Evolutionary conservation across 2,797 vertebrate genomes (phyloP).

Genomic region (Cyprinodon diabolis): DNA sequence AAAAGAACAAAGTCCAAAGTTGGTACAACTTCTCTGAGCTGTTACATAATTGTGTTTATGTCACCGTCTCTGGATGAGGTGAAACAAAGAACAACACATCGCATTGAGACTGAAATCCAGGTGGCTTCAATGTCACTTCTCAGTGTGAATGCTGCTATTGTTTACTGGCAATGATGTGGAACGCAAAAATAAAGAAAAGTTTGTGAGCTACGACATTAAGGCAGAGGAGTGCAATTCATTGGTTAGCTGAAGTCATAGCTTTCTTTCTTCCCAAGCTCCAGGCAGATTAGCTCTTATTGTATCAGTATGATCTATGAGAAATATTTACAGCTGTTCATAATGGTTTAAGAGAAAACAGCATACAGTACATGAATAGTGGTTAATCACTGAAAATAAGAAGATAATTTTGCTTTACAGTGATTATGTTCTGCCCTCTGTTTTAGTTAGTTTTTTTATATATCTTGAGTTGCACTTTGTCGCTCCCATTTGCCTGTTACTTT

Average conservation of each 20-base stretch:
- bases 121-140: conserved; percentile 23
- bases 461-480: no score
- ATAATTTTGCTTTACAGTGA: no score
- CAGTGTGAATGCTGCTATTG: conserved; percentile 28
- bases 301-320: neutral
- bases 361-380: neutral
- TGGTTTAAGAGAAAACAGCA: neutral
- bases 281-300: neutral
- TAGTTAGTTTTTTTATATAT: no score
- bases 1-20: conserved; percentile 50
- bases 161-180: neutral
- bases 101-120: conserved; percentile 28
- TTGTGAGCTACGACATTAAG: neutral
- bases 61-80: conserved; percentile 25
- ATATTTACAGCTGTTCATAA: neutral
- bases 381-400: no score
- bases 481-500: no score
- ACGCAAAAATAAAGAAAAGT: neutral
- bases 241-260: neutral
- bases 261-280: neutral
- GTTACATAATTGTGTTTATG: conserved; percentile 50
- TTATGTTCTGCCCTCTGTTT: no score
- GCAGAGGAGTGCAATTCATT: neutral
- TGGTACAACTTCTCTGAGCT: conserved; percentile 25
- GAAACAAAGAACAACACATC: conserved; percentile 26